phyloP scores from a whole-genome alignment of 30 jellyfish, hydroid and myxozoan species.

The Nemopilema nomurai region DNA sequence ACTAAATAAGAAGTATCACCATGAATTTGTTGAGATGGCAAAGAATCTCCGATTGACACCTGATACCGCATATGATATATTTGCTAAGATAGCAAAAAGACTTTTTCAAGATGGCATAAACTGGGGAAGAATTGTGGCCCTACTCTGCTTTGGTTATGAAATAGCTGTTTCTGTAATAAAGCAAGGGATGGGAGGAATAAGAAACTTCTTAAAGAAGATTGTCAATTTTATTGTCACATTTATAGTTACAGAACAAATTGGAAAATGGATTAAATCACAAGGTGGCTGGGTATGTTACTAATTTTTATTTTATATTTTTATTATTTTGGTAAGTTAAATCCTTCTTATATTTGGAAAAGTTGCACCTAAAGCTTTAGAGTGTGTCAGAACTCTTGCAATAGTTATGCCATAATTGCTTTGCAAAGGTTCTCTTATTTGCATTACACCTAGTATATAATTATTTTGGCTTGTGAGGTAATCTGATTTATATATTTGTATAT shows the following conservation, averaged over 20 bases:
- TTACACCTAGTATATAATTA: too few species aligned
- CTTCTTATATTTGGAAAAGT: too few species aligned
- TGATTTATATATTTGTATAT: too few species aligned
- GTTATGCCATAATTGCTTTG: too few species aligned
- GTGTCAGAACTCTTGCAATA: too few species aligned
- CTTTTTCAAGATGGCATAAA: constrained; percentile 76
- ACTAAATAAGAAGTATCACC: constrained; percentile 51
- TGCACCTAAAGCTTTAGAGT: too few species aligned
- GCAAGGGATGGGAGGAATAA: constrained; percentile 55
- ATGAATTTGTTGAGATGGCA: constrained; percentile 61
- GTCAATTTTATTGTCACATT: constrained; percentile 75
- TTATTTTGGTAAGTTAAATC: too few species aligned
- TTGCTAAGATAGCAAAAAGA: constrained; percentile 81
- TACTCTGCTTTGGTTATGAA: constrained; percentile 90
- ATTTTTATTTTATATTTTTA: not conserved
- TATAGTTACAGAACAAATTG: constrained; percentile 74
- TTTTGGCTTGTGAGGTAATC: too few species aligned
- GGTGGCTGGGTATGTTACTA: constrained; percentile 95
- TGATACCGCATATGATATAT: constrained; percentile 76
- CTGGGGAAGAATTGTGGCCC: constrained; percentile 95
- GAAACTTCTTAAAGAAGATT: constrained; percentile 64
- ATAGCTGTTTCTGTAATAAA: constrained; percentile 80
- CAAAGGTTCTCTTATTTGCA: too few species aligned
- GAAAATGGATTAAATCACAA: constrained; percentile 73
- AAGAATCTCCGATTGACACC: constrained; percentile 63